Conservation (phyloP, 1,140 invertebrate species). For the Gryon sp. region DNA sequence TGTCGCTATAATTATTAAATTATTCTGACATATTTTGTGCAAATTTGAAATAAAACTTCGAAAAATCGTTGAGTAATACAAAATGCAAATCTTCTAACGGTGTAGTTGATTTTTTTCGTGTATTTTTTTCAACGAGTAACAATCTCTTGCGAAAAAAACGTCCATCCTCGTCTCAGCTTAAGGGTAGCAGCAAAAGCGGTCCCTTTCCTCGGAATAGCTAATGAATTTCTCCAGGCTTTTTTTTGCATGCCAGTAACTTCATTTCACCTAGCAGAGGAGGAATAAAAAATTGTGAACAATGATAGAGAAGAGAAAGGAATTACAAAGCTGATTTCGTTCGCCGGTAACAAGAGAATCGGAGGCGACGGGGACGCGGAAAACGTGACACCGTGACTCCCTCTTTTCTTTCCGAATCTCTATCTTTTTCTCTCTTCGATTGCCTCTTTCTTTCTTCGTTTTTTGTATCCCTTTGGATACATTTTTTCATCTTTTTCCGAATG, state of each 20-base stretch:
- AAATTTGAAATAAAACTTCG: slow-evolving; percentile 9
- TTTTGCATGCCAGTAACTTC: slow-evolving; percentile 72
- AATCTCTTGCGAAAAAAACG: slow-evolving; percentile 48
- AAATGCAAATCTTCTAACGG: slow-evolving; percentile 56
- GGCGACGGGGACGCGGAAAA: slow-evolving; percentile 62
- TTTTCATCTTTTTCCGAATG: slow-evolving; percentile 56
- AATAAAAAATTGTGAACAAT: slow-evolving; percentile 67
- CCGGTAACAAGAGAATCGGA: slow-evolving; percentile 63
- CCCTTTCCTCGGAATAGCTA: slow-evolving; percentile 64
- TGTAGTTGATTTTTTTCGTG: slow-evolving; percentile 1
- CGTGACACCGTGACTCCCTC: slow-evolving; percentile 63
- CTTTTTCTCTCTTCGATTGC: slow-evolving; percentile 4
- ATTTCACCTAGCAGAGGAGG: slow-evolving; percentile 69
- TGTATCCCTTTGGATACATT: slow-evolving; percentile 51
- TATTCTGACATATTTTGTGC: slow-evolving; percentile 42
- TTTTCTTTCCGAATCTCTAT: slow-evolving; percentile 54
- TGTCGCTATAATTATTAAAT: too few species aligned
- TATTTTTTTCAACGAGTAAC: slow-evolving; percentile 14
- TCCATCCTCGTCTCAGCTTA: slow-evolving; percentile 45
- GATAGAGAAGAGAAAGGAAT: slow-evolving; percentile 64
- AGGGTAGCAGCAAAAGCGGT: slow-evolving; percentile 44
- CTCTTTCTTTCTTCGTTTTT: slow-evolving; percentile 40
- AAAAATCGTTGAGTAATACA: slow-evolving; percentile 33
- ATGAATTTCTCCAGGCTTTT: slow-evolving; percentile 56
- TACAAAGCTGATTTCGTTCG: slow-evolving; percentile 66